Base-by-base conservation (phyloP, 2,113 vertebrate species). In the Syngnathoides biaculeatus region DNA sequence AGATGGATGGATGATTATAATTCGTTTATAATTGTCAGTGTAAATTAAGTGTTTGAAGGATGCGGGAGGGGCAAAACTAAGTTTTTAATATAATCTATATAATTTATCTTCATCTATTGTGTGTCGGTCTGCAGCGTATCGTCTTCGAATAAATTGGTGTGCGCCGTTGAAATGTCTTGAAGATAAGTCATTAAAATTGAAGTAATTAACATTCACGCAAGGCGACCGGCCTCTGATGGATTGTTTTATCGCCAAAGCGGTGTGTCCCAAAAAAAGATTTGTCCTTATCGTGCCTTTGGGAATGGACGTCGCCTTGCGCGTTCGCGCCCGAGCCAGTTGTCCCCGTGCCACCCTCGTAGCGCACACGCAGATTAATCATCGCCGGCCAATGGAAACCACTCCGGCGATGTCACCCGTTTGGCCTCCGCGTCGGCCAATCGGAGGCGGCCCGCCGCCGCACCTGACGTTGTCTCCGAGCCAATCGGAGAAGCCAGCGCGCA, bases 381-480 rank as follows among this genome's bases (percentile, higher is more conserved):
- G 50, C 72, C 67, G 76, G 85, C 83, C 83, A 89, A 83, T 84
- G 30, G 76, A 78, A 85, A 75, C 71, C 78, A 68, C 42, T 56
- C 72, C 64, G 64, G 73, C 58, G 63, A 72, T 67, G 77, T 58
- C 55, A 73, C 82, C 63, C 79, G 84, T 87, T 88, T 86, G 82
- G 84, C 82, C 65, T 65, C 50, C 1, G 12, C 60, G 55, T 84
- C 77, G 80, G 71, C 88, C 87, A 88, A 89, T 89, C 80, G 62
- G 74, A 43, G 5, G 45, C 69, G 38, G 57, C 56, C 65, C 65
- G 39, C 73, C 55, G 0, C 30, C 59, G 78, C 88, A 86, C 84
- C 87, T 88, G 87, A 89, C 82, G 75, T 70, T 88, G 89, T 89
- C 72, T 88, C 89, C 82, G 78, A 70, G 65, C 88, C 84, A 90